Evolutionary conservation across 1,140 invertebrate genomes (phyloP), one percentile per base, ranked within the genome.

Genomic region (Mactra quadrangularis): DNA sequence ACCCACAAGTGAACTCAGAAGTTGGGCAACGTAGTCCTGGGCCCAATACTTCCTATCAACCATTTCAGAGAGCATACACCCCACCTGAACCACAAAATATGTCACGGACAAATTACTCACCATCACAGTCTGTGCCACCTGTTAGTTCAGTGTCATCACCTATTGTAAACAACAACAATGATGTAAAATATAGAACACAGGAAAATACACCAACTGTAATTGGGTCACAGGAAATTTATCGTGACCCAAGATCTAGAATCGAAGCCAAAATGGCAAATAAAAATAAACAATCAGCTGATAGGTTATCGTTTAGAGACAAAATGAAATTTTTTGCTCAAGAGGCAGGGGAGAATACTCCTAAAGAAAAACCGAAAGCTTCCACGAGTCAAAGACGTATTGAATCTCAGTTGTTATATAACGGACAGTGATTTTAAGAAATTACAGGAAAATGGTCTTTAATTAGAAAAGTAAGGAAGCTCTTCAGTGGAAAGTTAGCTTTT

Each of bases 241-340:
- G 93, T 19, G 94, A 94, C 79, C 94, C 93, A 0, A 85, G 94
- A 17, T 88, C 88, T 31, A 81, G 92, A 45, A 92, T 94, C 41
- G 89, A 92, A 66, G 92, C 93, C 38, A 87, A 89, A 79, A 90
- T 89, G 71, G 88, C 87, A 7, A 82, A 87, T 29, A 86, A 87
- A 62, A 74, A 83, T 29, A 86, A 86, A 55, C 87, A 78, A 50
- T 87, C 45, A 17, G 41, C 84, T 17, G 91, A 92, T 35, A 85
- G 89, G 53, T 88, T 92, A 87, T 91, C 89, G 15, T 94, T 94
- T 84, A 88, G 91, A 75, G 93, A 94, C 84, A 94, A 94, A 88
- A 94, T 94, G 93, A 92, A 92, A 85, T 89, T 93, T 83, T 94
- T 94, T 87, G 93, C 93, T 38, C 55, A 84, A 60, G 90, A 93